Conservation (phyloP, 2,113 vertebrate species). For the Scatophagus argus region DNA sequence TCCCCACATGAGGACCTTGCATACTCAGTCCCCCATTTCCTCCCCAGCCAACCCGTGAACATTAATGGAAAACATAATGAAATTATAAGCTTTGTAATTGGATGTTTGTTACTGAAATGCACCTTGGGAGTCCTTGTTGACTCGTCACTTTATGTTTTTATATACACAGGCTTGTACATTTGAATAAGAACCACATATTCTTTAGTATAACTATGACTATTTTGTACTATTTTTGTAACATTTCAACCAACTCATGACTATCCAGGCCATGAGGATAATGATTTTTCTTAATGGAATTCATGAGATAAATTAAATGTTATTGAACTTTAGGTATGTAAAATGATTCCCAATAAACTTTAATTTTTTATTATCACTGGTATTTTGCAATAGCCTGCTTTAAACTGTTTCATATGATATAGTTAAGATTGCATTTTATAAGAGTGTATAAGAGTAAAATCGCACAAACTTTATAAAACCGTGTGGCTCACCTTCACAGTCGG, state of each 20-base stretch:
- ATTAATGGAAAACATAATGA: not conserved
- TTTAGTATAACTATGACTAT: not conserved
- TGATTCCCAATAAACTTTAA: not conserved
- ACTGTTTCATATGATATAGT: too few relatives aligned
- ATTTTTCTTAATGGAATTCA: not conserved
- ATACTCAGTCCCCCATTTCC: too few relatives aligned
- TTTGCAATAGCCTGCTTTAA: too few relatives aligned
- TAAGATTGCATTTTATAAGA: not conserved
- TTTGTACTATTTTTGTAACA: not conserved
- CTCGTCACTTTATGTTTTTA: not conserved
- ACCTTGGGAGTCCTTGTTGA: not conserved
- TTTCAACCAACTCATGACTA: not conserved
- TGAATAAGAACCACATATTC: not conserved
- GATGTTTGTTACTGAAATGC: not conserved
- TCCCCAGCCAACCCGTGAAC: too few relatives aligned
- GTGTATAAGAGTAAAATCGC: not conserved
- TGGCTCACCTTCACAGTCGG: not conserved
- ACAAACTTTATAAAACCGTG: not conserved
- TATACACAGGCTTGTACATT: too few relatives aligned
- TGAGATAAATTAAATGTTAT: not conserved
- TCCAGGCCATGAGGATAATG: not conserved
- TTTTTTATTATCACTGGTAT: too few relatives aligned
- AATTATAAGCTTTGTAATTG: not conserved
- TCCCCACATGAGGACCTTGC: too few relatives aligned
- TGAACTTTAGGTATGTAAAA: not conserved